Evolutionary conservation across 35 echinoderm and acorn worm genomes (phyloP).

Genomic region (Strongylocentrotus purpuratus): DNA sequence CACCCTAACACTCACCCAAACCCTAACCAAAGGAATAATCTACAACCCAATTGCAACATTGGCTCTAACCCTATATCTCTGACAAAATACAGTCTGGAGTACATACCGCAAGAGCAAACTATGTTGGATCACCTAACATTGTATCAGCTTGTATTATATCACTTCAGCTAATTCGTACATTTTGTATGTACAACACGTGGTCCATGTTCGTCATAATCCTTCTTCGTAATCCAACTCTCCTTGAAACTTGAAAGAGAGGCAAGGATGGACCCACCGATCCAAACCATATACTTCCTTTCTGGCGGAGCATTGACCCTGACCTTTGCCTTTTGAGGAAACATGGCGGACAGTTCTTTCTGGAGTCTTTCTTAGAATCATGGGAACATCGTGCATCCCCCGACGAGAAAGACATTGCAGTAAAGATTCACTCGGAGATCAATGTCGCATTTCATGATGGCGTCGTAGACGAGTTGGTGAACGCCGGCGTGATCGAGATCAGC

Average conservation of each 20-base stretch:
- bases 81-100: too few species aligned
- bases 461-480: conserved; percentile 29
- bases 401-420: neutral
- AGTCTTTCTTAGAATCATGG: conserved; percentile 7
- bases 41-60: too few species aligned
- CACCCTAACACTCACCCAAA: too few species aligned
- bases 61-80: too few species aligned
- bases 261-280: conserved; percentile 52
- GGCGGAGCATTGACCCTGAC: neutral
- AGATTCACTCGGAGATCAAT: conserved; percentile 5
- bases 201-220: conserved; percentile 49
- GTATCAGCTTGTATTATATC: too few species aligned
- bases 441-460: conserved; percentile 47
- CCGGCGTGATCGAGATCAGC: neutral
- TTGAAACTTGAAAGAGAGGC: conserved; percentile 38
- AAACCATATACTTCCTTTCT: conserved; percentile 22
- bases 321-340: neutral
- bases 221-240: conserved; percentile 7
- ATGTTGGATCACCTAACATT: too few species aligned
- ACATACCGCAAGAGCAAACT: too few species aligned
- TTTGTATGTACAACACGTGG: neutral
- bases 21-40: too few species aligned
- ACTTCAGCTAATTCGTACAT: neutral
- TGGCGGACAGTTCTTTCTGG: neutral
- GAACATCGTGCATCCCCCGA: conserved; percentile 28